Percentiles rank a stretch among this genome's conserved stretches.
Conservation (phyloP, 2,797 vertebrate genomes). For the Buceros bicornis region DNA sequence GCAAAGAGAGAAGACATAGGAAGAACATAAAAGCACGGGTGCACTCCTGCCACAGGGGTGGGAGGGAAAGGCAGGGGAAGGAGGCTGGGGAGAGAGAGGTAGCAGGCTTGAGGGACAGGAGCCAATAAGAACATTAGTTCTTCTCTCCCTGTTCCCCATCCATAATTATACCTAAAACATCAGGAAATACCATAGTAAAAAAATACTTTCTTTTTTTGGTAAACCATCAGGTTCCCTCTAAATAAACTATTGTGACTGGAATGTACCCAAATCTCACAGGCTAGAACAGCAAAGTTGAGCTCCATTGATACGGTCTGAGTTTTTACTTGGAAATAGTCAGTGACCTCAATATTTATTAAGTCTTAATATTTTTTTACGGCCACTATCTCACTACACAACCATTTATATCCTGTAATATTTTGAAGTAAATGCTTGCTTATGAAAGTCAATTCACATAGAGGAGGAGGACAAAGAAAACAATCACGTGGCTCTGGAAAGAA, state of each 20-base stretch:
- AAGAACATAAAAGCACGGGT: background rate
- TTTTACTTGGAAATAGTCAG: conserved; percentile 35
- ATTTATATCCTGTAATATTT: conserved; percentile 59
- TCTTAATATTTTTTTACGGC: conserved; percentile 32
- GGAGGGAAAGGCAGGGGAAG: background rate
- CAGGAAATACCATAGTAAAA: conserved; percentile 17
- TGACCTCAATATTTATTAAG: conserved; percentile 35
- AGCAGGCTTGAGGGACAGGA: background rate
- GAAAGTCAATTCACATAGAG: background rate
- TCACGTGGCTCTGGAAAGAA: background rate
- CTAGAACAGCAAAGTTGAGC: conserved; percentile 9
- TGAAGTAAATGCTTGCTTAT: conserved; percentile 16
- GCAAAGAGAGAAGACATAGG: background rate
- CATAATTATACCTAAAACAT: conserved; percentile 5
- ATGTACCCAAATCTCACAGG: conserved; percentile 41
- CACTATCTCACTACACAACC: conserved; percentile 47
- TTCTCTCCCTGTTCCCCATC: background rate
- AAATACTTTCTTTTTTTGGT: conserved; percentile 6
- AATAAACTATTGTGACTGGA: conserved; percentile 60
- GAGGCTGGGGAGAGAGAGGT: background rate
- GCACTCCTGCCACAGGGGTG: background rate
- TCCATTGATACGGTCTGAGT: conserved; percentile 5
- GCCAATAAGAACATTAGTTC: background rate
- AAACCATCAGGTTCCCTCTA: conserved; percentile 7
- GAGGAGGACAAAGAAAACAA: background rate